Evolutionary conservation across 1,140 invertebrate genomes (phyloP), one percentile per base, ranked within the genome.

Genomic region (Zaprionus kolodkinae): DNA sequence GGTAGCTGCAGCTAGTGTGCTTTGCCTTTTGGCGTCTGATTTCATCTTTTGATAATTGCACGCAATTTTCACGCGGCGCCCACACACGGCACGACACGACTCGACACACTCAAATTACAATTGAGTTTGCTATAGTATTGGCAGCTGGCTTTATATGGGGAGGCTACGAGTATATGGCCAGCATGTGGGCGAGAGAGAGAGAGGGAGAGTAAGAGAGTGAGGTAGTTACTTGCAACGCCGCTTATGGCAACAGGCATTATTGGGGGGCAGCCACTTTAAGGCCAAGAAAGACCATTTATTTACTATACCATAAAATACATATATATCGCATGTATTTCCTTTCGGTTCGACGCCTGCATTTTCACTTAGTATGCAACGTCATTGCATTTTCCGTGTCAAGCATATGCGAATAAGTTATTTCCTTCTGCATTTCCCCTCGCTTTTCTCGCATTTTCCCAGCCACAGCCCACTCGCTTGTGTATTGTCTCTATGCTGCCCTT

Each of bases 21-120:
- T 69, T 52, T 35, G n/a, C 40, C 30, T 63, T 69, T 72, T 72
- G 70, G 43, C 57, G 57, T 80, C 69, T 83, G 76, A 79, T 88
- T 88, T 88, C 84, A 87, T 83, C 84, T 83, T 72, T 79, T 66
- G 72, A 83, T 83, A 87, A 88, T 87, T 87, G 80, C 84, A 79
- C 79, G 84, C 84, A 88, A 83, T 86, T 83, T 86, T 79, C 84
- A 83, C 72, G 61, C 62, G 62, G 61, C 83, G 79, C 82, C 82
- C 82, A 87, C 82, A 70, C 59, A 61, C 40, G 40, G 15, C 40
- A 45, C 40, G 40, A 45, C 43, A 71, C 27, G 4, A 2, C 45
- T 48, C 27, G 60, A 59, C 36, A 59, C 60, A 50, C 56, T 76
- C 35, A 69, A 82, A 72, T 76, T 77, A 40, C 60, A 73, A 60